Evolutionary conservation across 2,888 invertebrate species (phyloP).

Genomic region (Homarus gammarus): DNA sequence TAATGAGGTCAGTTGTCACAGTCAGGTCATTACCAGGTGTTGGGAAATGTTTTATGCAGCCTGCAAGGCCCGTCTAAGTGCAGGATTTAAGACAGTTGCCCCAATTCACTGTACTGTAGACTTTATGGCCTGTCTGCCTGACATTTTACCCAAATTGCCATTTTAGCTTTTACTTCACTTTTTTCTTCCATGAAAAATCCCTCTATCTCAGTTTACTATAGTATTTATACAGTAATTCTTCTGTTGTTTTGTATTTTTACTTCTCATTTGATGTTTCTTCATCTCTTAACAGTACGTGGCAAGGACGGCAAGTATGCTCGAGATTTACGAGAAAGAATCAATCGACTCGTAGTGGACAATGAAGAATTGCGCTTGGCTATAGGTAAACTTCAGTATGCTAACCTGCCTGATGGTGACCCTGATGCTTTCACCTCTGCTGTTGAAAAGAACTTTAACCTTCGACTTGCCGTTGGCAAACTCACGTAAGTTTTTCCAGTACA

Average conservation of each 20-base stretch:
- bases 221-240: neutral
- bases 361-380: slow-evolving; percentile 73
- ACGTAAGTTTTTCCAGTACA: slow-evolving; percentile 39
- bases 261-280: neutral
- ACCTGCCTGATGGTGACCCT: slow-evolving; percentile 52
- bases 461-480: slow-evolving; percentile 60
- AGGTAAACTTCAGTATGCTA: slow-evolving; percentile 61
- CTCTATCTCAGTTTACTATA: no score
- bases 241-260: neutral
- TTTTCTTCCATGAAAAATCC: no score
- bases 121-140: no score
- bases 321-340: slow-evolving; percentile 63
- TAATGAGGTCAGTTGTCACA: no score
- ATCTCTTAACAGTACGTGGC: slow-evolving; percentile 49
- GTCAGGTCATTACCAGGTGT: no score
- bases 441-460: slow-evolving; percentile 67
- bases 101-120: no score
- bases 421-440: slow-evolving; percentile 57
- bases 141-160: no score
- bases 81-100: no score
- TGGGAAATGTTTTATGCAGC: no score
- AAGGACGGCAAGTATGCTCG: slow-evolving; percentile 69
- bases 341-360: slow-evolving; percentile 67
- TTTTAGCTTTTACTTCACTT: no score
- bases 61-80: no score